Percentiles rank a stretch among this genome's conserved stretches.
Conservation (phyloP, 2,888 invertebrate species). For the Pyrocoelia pectoralis region DNA sequence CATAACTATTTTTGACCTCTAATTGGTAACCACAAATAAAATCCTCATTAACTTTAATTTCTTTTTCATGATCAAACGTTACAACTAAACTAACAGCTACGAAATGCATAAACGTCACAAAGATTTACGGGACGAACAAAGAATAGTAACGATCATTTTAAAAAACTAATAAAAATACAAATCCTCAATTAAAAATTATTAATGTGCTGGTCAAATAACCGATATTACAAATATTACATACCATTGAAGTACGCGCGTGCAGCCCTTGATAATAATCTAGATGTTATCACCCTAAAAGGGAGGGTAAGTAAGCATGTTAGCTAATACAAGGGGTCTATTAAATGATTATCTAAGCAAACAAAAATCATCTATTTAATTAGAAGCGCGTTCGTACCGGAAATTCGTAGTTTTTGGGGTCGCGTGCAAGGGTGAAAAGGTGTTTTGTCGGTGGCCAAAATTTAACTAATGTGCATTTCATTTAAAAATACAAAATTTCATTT, state of each 20-base stretch:
- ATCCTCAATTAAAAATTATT: constrained; percentile 16
- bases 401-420: constrained; percentile 54
- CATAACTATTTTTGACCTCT: too few species aligned
- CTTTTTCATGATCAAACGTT: too few species aligned
- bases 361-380: constrained; percentile 63
- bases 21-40: too few species aligned
- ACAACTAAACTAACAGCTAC: too few species aligned
- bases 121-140: too few species aligned
- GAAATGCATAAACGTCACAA: too few species aligned
- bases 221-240: constrained; percentile 32
- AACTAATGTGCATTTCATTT: constrained; percentile 46
- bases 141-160: neutral
- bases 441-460: constrained; percentile 43
- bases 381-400: constrained; percentile 56
- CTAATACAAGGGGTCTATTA: constrained; percentile 59
- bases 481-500: neutral
- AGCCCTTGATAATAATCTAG: constrained; percentile 41
- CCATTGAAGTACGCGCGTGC: constrained; percentile 41
- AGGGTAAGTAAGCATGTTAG: constrained; percentile 58
- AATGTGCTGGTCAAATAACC: constrained; percentile 15
- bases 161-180: neutral
- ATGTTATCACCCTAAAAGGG: constrained; percentile 51
- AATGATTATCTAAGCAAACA: constrained; percentile 63
- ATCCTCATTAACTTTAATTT: too few species aligned
- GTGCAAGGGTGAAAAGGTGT: constrained; percentile 44